A percentile compares a stretch with the other conserved stretches of the same genome.
phyloP scores from a whole-genome alignment of 2,888 invertebrate species.

The Amphipoea lucens region DNA sequence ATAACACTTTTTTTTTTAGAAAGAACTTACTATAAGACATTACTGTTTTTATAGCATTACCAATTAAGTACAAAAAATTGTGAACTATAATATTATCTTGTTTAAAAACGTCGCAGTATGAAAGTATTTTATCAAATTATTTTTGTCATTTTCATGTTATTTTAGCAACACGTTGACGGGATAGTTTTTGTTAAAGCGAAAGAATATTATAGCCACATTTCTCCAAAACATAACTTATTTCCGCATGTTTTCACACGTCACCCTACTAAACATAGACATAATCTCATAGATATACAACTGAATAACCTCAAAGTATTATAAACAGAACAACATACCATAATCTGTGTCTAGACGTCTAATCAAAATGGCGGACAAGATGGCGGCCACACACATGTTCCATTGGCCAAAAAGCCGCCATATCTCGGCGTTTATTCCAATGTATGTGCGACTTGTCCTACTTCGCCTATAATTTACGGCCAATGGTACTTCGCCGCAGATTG shows the following conservation, averaged over 20 bases:
- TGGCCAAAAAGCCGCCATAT: constrained; percentile 63
- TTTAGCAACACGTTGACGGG: neutral
- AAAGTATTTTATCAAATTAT: neutral
- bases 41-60: neutral
- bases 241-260: neutral
- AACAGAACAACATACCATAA: constrained; percentile 40
- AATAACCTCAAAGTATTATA: constrained; percentile 40
- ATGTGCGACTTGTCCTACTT: constrained; percentile 67
- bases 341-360: constrained; percentile 61
- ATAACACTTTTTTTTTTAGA: neutral
- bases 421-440: constrained; percentile 67
- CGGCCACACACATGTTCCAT: constrained; percentile 25
- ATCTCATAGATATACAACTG: constrained; percentile 10
- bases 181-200: neutral
- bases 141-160: neutral
- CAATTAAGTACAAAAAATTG: neutral
- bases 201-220: neutral
- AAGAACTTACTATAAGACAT: neutral
- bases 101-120: neutral
- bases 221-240: neutral
- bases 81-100: neutral
- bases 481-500: constrained; percentile 67
- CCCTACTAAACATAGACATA: constrained; percentile 18
- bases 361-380: constrained; percentile 57
- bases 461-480: constrained; percentile 67